phyloP scores from a whole-genome alignment of 1,140 invertebrate genomes.

The Drosophila ananassae region DNA sequence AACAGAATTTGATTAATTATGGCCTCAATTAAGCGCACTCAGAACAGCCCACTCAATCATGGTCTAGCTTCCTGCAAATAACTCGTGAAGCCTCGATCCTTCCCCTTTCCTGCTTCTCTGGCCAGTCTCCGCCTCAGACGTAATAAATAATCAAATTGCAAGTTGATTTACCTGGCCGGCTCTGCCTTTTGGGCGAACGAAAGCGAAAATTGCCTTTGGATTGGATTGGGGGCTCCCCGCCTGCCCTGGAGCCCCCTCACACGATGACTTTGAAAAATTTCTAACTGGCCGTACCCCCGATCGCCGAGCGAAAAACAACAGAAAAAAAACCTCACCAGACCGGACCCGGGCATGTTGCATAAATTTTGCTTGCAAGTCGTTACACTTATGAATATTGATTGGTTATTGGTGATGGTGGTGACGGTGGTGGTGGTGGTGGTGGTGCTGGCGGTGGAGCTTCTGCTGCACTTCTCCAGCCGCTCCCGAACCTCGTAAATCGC shows the following conservation, averaged over 20 bases:
- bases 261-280: slow-evolving; percentile 78
- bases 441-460: slow-evolving; percentile 4
- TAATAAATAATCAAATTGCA: slow-evolving; percentile 79
- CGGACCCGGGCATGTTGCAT: slow-evolving; percentile 39
- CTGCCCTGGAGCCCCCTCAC: slow-evolving; percentile 51
- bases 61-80: slow-evolving; percentile 46
- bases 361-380: slow-evolving; percentile 63
- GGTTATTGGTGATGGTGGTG: slow-evolving; percentile 60
- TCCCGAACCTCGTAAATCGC: slow-evolving; percentile 48
- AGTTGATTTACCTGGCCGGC: slow-evolving; percentile 59
- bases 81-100: slow-evolving; percentile 11
- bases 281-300: slow-evolving; percentile 49
- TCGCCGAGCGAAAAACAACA: neutral
- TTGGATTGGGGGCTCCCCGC: slow-evolving; percentile 24
- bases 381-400: slow-evolving; percentile 79
- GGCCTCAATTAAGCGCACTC: slow-evolving; percentile 53
- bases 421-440: slow-evolving; percentile 4
- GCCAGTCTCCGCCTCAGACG: slow-evolving; percentile 45
- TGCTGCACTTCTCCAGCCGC: slow-evolving; percentile 11
- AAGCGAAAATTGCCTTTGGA: slow-evolving; percentile 74
- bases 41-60: slow-evolving; percentile 70
- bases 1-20: slow-evolving; percentile 76
- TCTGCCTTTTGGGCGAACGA: slow-evolving; percentile 63
- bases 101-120: too few species aligned
- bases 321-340: slow-evolving; percentile 34